Evolutionary conservation across 2,113 vertebrate species (phyloP).

Genomic region (Syrrhaptes paradoxus): DNA sequence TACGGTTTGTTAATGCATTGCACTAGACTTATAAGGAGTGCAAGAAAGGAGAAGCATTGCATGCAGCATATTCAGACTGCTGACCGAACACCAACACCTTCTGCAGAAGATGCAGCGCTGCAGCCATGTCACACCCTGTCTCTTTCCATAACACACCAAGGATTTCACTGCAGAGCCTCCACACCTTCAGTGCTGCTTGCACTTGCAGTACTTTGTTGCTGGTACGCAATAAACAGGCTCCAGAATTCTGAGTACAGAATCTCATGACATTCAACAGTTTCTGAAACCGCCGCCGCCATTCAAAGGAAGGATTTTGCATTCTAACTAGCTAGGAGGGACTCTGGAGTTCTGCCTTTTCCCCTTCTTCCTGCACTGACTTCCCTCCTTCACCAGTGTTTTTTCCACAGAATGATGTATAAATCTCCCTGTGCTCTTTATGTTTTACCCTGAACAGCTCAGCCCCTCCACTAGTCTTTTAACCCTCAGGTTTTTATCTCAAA

Average conservation of each 20-base stretch:
- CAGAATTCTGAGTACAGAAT: not conserved
- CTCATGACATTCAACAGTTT: not conserved
- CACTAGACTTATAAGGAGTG: not conserved
- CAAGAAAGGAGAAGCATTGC: not conserved
- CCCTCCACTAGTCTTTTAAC: not conserved
- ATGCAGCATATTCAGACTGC: not conserved
- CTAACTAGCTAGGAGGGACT: not conserved
- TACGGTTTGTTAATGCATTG: not conserved
- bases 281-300: accelerated
- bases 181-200: not conserved
- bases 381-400: not conserved
- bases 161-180: not conserved
- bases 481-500: constrained; percentile 21
- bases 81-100: not conserved
- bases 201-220: not conserved
- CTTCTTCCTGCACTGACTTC: not conserved
- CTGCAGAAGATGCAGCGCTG: not conserved
- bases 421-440: not conserved
- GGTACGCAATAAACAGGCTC: not conserved
- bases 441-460: not conserved
- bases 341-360: not conserved
- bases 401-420: not conserved
- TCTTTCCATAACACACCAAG: not conserved
- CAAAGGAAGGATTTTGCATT: not conserved
- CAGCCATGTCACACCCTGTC: not conserved